Base-by-base conservation (phyloP, 2,797 vertebrate genomes). In the Hoplostethus atlanticus region DNA sequence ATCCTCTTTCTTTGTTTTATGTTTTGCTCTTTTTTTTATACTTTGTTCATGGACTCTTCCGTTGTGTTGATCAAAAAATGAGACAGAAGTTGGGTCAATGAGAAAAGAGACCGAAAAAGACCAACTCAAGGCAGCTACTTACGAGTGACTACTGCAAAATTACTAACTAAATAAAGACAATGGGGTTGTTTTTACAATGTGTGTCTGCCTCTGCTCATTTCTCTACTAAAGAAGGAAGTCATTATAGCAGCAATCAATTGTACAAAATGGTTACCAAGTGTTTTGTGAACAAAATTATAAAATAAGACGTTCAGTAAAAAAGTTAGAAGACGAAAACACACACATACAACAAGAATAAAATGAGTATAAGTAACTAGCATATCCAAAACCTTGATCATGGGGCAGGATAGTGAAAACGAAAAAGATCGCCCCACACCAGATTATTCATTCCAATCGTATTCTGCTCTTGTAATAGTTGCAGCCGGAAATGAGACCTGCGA, bases 131-230 rank as follows among this genome's bases (percentile, higher is more conserved):
- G 95, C 95, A 95, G 95, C 95, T 95, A 95, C 90, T 89, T 91
- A 91, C 84, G 91, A 95, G 93, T 93, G 92, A 95, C 94, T 94
- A 95, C 94, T 95, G 94, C 95, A 94, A 92, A 89, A 93, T 84
- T 87, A 92, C 84, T 87, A 88, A 92, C 83, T 84, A 77, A 95
- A 95, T 95, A 95, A 95, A 95, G 92, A 94, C 90, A 88, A 90
- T 91, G 92, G 90, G 90, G 90, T 91, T 87, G 85, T 93, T 94
- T 95, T 89, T 93, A 91, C 68, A 2, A 60, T 21, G n/a, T 16
- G 59, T 57, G 34, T 44, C 9, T 0, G 7, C 46, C n/a, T 67
- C 30, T 16, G 38, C 16, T 57, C 11, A 30, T 52, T 28, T 58
- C 16, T 54, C n/a, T 36, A n/a, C 54, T 56, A 36, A n/a, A 57